phyloP scores from a whole-genome alignment of 2,888 invertebrate species.

The Brachycybe producta region DNA sequence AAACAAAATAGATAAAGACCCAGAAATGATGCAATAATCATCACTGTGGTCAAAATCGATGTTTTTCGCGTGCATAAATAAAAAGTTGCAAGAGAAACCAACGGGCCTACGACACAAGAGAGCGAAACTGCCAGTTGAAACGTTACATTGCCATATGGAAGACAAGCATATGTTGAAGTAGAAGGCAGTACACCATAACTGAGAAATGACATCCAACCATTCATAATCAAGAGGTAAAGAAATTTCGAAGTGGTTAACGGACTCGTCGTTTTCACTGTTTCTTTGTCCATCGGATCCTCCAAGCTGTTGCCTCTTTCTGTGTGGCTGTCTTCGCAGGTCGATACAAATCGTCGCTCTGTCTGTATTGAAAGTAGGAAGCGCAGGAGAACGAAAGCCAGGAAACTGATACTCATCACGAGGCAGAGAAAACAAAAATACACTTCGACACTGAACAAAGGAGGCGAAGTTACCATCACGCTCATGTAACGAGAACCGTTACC shows the following conservation, averaged over 20 bases:
- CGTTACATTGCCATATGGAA: conserved; percentile 62
- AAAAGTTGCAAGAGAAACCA: conserved; percentile 38
- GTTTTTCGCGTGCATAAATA: conserved; percentile 41
- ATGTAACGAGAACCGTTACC: conserved; percentile 21
- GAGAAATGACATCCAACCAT: conserved; percentile 48
- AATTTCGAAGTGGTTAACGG: neutral
- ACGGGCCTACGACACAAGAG: conserved; percentile 65
- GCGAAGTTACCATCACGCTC: conserved; percentile 28
- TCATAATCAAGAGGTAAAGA: conserved; percentile 30
- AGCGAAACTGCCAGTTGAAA: conserved; percentile 67
- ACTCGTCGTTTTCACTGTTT: neutral
- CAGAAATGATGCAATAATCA: conserved; percentile 37
- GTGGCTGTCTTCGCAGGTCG: neutral
- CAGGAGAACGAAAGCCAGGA: conserved; percentile 45
- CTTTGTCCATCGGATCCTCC: neutral
- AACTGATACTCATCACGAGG: conserved; percentile 41
- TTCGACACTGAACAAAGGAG: conserved; percentile 49
- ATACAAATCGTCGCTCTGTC: conserved; percentile 1
- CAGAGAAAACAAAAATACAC: conserved; percentile 54
- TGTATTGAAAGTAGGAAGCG: conserved; percentile 31
- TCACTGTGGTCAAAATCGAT: neutral
- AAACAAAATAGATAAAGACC: conserved; percentile 54
- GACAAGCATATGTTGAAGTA: conserved; percentile 64
- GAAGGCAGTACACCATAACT: conserved; percentile 66
- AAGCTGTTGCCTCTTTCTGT: neutral